Conservation (phyloP, 2,888 invertebrate genomes). For the Trichopoda pennipes region DNA sequence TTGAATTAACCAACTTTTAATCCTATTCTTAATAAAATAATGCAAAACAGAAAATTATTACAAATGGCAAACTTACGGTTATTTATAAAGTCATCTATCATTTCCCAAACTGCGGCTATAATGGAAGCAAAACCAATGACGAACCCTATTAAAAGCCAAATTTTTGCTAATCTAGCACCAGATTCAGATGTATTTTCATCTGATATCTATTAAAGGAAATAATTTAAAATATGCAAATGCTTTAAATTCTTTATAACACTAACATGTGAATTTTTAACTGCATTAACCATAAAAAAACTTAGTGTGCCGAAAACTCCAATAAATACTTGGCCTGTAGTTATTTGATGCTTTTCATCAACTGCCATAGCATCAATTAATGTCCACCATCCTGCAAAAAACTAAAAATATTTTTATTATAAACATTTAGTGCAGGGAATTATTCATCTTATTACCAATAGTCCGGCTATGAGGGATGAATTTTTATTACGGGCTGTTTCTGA, state of each 20-base stretch:
- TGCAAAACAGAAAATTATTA: too few relatives aligned
- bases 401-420: slow-evolving; percentile 70
- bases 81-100: slow-evolving; percentile 92
- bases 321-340: slow-evolving; percentile 90
- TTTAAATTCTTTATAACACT: slow-evolving; percentile 51
- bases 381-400: slow-evolving; percentile 99
- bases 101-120: slow-evolving; percentile 97
- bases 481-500: slow-evolving; percentile 93
- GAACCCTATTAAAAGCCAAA: slow-evolving; percentile 98
- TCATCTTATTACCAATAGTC: slow-evolving; percentile 84
- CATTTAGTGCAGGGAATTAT: background rate
- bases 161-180: slow-evolving; percentile 92
- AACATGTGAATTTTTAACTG: slow-evolving; percentile 96
- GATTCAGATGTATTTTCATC: slow-evolving; percentile 81
- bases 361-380: slow-evolving; percentile 96
- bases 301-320: slow-evolving; percentile 97
- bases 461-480: slow-evolving; percentile 91
- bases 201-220: slow-evolving; percentile 70
- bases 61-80: slow-evolving; percentile 82
- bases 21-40: too few relatives aligned
- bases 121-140: slow-evolving; percentile 97
- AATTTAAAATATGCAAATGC: background rate
- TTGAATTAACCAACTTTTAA: too few relatives aligned
- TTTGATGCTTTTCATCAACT: slow-evolving; percentile 85
- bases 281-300: slow-evolving; percentile 98